phyloP scores from a whole-genome alignment of 2,888 invertebrate genomes.

The Deilephila porcellus region DNA sequence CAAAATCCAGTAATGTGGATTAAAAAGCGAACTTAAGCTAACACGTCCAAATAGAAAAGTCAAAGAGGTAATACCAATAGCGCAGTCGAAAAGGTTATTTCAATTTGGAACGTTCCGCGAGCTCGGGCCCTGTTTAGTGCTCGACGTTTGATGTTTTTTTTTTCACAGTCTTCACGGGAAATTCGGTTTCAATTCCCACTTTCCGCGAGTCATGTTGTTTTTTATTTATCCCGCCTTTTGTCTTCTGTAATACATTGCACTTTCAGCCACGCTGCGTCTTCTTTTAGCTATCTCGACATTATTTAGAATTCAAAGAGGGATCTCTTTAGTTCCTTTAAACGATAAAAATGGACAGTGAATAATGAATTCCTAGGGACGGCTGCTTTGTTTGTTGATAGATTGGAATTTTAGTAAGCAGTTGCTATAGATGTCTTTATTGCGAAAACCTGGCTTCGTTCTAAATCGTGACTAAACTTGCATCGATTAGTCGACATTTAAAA shows the following conservation, averaged over 20 bases:
- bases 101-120: constrained; percentile 1
- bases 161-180: constrained; percentile 32
- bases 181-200: constrained; percentile 35
- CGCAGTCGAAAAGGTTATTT: not conserved
- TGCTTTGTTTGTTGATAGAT: constrained; percentile 1
- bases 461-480: too few relatives aligned
- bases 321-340: constrained; percentile 15
- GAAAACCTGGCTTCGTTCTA: too few relatives aligned
- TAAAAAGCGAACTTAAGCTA: constrained; percentile 4
- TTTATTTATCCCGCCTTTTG: constrained; percentile 31
- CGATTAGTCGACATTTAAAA: too few relatives aligned
- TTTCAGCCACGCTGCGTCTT: constrained; percentile 18
- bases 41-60: not conserved
- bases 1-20: not conserved
- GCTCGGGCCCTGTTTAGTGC: constrained; percentile 16
- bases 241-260: constrained; percentile 32
- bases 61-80: constrained; percentile 17
- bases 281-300: constrained; percentile 22
- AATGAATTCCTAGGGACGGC: constrained; percentile 1
- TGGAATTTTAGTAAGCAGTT: not conserved
- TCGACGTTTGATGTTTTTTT: constrained; percentile 28
- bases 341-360: constrained; percentile 7
- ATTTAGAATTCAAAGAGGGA: constrained; percentile 22
- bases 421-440: not conserved
- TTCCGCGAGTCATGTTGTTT: constrained; percentile 29